Evolutionary conservation across 1,140 invertebrate species (phyloP).

Genomic region (Mamestra configurata): DNA sequence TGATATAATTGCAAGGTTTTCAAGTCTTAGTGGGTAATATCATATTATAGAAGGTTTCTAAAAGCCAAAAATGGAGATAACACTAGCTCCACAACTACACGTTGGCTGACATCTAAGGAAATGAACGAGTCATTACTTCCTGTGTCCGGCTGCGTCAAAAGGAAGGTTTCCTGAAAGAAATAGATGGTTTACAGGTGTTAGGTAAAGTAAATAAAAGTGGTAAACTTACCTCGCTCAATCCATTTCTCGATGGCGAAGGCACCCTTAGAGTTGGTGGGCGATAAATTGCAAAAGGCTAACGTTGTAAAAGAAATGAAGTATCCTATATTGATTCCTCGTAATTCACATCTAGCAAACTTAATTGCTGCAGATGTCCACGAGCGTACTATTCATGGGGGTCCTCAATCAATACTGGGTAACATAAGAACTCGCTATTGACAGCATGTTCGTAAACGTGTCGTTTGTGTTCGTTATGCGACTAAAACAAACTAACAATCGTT

Average conservation of each 20-base stretch:
- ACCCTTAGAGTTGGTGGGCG: background rate
- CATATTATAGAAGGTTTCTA: too few species aligned
- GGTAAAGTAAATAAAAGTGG: background rate
- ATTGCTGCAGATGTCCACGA: background rate
- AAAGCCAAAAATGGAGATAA: too few species aligned
- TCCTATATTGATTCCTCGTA: background rate
- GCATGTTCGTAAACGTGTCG: background rate
- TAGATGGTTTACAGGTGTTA: background rate
- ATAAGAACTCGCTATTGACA: background rate
- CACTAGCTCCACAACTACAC: too few species aligned
- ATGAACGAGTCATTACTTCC: too few species aligned
- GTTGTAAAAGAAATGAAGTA: background rate
- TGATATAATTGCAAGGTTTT: too few species aligned
- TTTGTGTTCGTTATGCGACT: background rate
- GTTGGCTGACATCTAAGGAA: too few species aligned
- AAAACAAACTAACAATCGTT: background rate
- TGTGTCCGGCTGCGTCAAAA: too few species aligned
- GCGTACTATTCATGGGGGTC: background rate
- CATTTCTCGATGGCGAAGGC: background rate
- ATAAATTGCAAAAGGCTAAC: background rate
- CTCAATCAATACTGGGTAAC: background rate
- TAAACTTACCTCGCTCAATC: background rate
- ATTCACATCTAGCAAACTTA: background rate
- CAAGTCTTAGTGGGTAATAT: too few species aligned
- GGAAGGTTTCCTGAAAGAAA: too few species aligned